Percentiles rank a stretch among this genome's conserved stretches.
Conservation (phyloP, 35 echinoderm and acorn worm species). For the Heliocidaris tuberculata region DNA sequence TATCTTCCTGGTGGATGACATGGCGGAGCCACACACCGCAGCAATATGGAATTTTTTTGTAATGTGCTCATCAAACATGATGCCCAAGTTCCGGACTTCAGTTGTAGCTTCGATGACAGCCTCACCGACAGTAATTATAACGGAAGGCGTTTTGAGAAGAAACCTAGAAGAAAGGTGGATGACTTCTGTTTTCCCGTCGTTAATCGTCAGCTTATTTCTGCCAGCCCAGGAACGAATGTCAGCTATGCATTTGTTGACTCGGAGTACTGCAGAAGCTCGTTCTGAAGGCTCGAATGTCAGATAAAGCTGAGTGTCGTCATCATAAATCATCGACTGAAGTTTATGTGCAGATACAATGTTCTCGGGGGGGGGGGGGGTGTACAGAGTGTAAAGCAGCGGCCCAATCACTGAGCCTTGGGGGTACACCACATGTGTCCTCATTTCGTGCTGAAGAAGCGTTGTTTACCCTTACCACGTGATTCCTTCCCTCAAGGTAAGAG, state of each 20-base stretch:
- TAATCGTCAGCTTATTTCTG: neutral
- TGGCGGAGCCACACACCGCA: conserved; percentile 4
- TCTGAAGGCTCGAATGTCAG: conserved; percentile 18
- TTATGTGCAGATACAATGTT: conserved; percentile 67
- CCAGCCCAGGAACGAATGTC: conserved; percentile 7
- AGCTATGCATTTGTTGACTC: neutral
- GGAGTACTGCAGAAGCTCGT: neutral
- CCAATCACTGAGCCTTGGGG: conserved; percentile 77
- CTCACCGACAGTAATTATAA: neutral
- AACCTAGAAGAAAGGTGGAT: conserved; percentile 22
- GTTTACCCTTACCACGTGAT: neutral
- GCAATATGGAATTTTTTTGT: neutral
- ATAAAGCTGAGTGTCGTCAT: conserved; percentile 67
- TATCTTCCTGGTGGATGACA: conserved; percentile 4
- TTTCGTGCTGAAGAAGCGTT: neutral
- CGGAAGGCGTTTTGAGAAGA: neutral
- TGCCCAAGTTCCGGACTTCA: neutral
- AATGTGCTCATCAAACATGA: too few species aligned
- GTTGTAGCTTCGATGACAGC: neutral
- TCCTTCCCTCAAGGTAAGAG: conserved; percentile 54
- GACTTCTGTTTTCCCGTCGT: conserved; percentile 3
- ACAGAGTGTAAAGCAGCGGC: conserved; percentile 59
- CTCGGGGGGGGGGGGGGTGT: conserved; percentile 56
- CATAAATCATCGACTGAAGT: conserved; percentile 64
- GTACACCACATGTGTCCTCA: conserved; percentile 58